Evolutionary conservation across 2,888 invertebrate species (phyloP).

Genomic region (Pterobdella sp.): DNA sequence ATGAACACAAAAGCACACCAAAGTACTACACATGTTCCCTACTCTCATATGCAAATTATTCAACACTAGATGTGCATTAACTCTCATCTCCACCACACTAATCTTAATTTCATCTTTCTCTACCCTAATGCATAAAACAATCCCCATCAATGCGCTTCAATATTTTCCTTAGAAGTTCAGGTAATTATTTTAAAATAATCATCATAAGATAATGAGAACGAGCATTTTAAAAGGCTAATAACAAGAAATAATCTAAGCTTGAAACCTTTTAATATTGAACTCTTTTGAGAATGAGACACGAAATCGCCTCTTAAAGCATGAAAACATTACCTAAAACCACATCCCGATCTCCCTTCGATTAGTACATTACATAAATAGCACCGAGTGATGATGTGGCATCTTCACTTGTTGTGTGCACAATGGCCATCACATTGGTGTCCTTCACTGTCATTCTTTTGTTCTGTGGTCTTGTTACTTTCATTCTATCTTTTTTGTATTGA

Average conservation of each 20-base stretch:
- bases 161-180: background rate
- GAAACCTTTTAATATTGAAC: too few relatives aligned
- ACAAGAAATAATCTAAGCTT: too few relatives aligned
- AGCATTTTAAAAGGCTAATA: too few relatives aligned
- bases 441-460: too few relatives aligned
- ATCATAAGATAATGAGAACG: too few relatives aligned
- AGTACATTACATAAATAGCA: conserved; percentile 2
- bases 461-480: too few relatives aligned
- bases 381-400: background rate
- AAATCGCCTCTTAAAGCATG: background rate
- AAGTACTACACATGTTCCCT: background rate
- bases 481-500: too few relatives aligned
- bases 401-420: conserved; percentile 7
- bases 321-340: background rate
- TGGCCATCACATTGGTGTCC: too few relatives aligned
- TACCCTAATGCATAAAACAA: too few relatives aligned
- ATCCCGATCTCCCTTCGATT: background rate
- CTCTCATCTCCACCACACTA: background rate
- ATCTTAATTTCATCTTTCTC: background rate
- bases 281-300: too few relatives aligned
- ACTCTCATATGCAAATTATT: conserved; percentile 14
- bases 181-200: too few relatives aligned
- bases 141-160: background rate
- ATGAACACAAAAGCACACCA: background rate
- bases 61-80: background rate